Conservation (phyloP, 2,888 invertebrate species). For the Elegia similella region DNA sequence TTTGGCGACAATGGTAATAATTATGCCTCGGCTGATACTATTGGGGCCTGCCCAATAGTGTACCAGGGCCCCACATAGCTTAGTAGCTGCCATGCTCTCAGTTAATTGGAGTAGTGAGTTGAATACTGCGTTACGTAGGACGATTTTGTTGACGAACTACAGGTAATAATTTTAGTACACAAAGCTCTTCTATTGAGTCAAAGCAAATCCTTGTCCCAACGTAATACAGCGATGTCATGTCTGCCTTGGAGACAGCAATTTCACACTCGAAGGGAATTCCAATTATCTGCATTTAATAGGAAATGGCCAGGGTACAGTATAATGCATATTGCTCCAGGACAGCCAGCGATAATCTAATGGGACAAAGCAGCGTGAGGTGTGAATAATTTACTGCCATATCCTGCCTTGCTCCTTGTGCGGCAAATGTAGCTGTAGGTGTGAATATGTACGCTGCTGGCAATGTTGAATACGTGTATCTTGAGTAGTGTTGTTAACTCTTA, state of each 20-base stretch:
- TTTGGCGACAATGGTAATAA: too few relatives aligned
- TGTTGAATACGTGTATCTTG: too few relatives aligned
- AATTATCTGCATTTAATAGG: conserved; percentile 56
- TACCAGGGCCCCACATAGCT: too few relatives aligned
- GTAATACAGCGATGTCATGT: neutral
- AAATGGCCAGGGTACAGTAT: conserved; percentile 30
- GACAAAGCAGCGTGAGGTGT: conserved; percentile 16
- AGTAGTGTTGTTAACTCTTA: too few relatives aligned
- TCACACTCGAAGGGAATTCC: conserved; percentile 58
- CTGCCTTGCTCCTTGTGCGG: neutral
- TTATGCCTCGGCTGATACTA: too few relatives aligned
- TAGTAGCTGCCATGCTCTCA: too few relatives aligned
- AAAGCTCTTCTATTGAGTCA: neutral
- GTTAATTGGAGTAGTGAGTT: too few relatives aligned
- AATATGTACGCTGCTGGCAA: neutral
- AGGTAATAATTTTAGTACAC: neutral
- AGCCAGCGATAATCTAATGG: conserved; percentile 17
- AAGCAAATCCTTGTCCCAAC: neutral
- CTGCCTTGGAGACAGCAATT: conserved; percentile 37
- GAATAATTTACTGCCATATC: conserved; percentile 9
- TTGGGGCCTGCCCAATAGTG: too few relatives aligned
- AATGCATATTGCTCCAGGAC: conserved; percentile 24
- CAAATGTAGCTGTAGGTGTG: neutral
- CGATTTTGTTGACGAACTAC: too few relatives aligned
- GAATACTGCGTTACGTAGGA: too few relatives aligned